Base-by-base conservation (phyloP, 2,113 vertebrate genomes). In the Gnathonemus longibarbis region DNA sequence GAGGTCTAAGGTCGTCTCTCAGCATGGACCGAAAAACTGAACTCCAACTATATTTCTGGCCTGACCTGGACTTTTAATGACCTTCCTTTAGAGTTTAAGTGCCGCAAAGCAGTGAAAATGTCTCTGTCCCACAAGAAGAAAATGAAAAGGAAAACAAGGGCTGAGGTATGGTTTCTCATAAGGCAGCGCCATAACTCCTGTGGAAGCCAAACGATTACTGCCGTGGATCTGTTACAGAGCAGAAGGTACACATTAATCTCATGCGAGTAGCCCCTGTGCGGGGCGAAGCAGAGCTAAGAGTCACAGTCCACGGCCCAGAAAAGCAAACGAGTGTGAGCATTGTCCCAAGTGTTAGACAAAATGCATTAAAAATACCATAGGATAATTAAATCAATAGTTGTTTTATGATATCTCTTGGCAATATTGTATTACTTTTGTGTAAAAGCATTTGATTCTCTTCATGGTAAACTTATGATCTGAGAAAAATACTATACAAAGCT, bases 81-180 rank as follows among this genome's bases (percentile, higher is more conserved):
- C 95, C 95, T 96, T 94, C 95, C 93, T 87, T 93, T 91, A 91
- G 95, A 95, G 95, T 96, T 96, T 95, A 95, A 95, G 93, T 95
- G 95, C 95, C 95, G 94, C 94, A 90, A 90, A 91, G 94, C 94
- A 94, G 95, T 94, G 94, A 95, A 94, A 95, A 94, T 93, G 91
- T 93, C 93, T 94, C 92, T 93, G 93, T 95, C 94, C 94, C 94
- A 93, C 94, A 92, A 89, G 77, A 94, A 93, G 94, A 94, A 95
- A 95, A 95, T 93, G 93, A 95, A 96, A 95, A 95, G 93, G 93
- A 95, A 96, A 95, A 95, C 95, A 94, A 95, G 95, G 94, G 94
- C 94, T 94, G 94, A 92, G 90, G 90, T 88, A 90, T 87, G 39
- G 94, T 92, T 93, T 92, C 89, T 93, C 92, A 90, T 91, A 91